Evolutionary conservation across 2,888 invertebrate species (phyloP), one percentile per base, ranked within the genome.

Genomic region (Athrips mouffetella): DNA sequence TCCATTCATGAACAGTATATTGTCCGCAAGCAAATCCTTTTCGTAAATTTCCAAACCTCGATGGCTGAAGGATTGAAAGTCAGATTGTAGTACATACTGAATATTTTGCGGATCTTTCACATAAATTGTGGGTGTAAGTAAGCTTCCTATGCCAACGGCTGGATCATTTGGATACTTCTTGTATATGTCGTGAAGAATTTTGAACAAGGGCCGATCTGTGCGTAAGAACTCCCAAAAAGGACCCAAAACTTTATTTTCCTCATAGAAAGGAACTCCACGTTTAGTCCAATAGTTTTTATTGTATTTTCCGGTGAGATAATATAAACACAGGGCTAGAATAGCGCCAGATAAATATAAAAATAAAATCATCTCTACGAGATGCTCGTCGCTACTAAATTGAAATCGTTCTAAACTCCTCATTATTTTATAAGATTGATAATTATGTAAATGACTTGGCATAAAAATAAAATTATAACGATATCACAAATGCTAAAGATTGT

Each of bases 241-340:
- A 3, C 80, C 80, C 8, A 63, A 47, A 0, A 64, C 45, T 48
- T 63, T 77, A 47, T 72, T 64, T 40, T 60, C 63, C 0, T 57
- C 51, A 13, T 73, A 53, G 41, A 75, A 78, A 1, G 52, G 39
- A 0, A 80, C 77, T 0, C 76, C 74, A 8, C 76, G 73, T 54
- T 65, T 77, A 15, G 56, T 71, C 79, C 80, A 80, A 44, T 80
- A 80, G 2, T 35, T 23, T 39, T 76, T 63, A 58, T 79, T 77
- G 41, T 67, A 69, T 56, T 50, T 59, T 2, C 73, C 75, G 40
- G 49, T 64, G 0, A 73, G 21, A 47, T 71, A 67, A 4, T 58
- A 31, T 1, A 63, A 23, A 10, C 40, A 6, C 40, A 69, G 31
- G 3, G 62, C 21, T 16, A 59, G 3, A 25, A 49, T 11, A 0